Evolutionary conservation across 2,113 vertebrate species (phyloP), one percentile per base, ranked within the genome.

Genomic region (Oenanthe oenanthe): DNA sequence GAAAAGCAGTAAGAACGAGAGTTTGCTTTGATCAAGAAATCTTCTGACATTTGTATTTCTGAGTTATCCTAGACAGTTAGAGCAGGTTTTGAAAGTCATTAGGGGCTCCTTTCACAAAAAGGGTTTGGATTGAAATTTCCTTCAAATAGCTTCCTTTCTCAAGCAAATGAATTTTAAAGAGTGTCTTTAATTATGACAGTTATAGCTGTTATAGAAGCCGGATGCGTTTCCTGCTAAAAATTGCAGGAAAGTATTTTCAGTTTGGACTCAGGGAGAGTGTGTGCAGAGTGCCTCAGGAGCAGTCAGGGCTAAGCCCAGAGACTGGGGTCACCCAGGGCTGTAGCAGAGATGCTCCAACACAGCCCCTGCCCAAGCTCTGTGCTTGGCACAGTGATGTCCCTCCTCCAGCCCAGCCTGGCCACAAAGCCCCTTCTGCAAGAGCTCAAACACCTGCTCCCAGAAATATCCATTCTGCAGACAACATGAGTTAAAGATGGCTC

Each of bases 291-390:
- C 65, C 67, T 57, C 24, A 45, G 24, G 47, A 65, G 71, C 2
- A 47, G 13, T 25, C 71, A 85, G 73, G 47, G 38, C 40, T 45
- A 11, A 57, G n/a, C 22, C 16, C 54, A 51, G 34, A 42, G 65
- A 7, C 31, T 48, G 28, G 43, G 19, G 43, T 45, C 43, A 45
- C 18, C 12, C 61, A 29, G 24, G 67, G 63, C 32, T 73, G 65
- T 6, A 43, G 66, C 61, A 38, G 83, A 57, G 31, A 8, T 32
- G 20, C 28, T 84, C 47, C 0, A 1, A 20, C 32, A 40, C 22
- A 81, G 7, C 18, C 38, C 1, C 0, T 25, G 14, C 65, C 32
- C 1, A 0, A 31, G 60, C 50, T 32, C 73, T 0, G 0, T 71
- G 36, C 43, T 32, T 2, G 2, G 51, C 61, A 54, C 10, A 25